Base-by-base conservation (phyloP, 2,888 invertebrate species). In the Synanthedon vespiformis region DNA sequence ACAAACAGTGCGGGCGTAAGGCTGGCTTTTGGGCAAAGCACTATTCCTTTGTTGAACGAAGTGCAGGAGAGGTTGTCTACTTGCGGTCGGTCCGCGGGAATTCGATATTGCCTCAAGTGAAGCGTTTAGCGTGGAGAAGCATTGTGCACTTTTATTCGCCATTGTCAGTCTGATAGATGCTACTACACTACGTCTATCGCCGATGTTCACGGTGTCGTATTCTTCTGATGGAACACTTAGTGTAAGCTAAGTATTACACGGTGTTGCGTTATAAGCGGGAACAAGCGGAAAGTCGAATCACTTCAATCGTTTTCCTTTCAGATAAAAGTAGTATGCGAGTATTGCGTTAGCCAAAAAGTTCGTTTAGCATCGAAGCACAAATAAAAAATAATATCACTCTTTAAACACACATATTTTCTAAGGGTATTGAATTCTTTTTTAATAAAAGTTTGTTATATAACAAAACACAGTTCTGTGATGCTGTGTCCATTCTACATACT, bases 101-200 rank as follows among this genome's bases (percentile, higher is more conserved):
- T 75, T 77, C 72, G 72, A 79, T 78, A 79, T 77, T 75, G 74
- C 70, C 63, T 68, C 68, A 71, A 78, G 72, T 74, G 75, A 70
- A 72, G 70, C 74, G 67, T 65, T 67, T 70, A 72, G 69, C 74
- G 67, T 66, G 61, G 56, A 54, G 62, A 57, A 61, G 68, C 68
- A 72, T 72, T 71, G 76, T 75, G 72, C 74, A 77, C 73, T 77
- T 74, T 73, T 74, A 71, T 74, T 65, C 72, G 70, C 74, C 61
- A 72, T 77, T 76, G 71, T 73, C 71, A 70, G 66, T 64, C 63
- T 64, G 67, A 64, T 61, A 64, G 67, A 67, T 66, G 67, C 70
- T 68, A 69, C 69, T 72, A 62, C 60, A 63, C 63, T 62, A 57
- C 59, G 64, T 10, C 8, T 34, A 34, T 34, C 66, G 64, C 57